Evolutionary conservation across 2,888 invertebrate genomes (phyloP).

Genomic region (Lasius platythorax): DNA sequence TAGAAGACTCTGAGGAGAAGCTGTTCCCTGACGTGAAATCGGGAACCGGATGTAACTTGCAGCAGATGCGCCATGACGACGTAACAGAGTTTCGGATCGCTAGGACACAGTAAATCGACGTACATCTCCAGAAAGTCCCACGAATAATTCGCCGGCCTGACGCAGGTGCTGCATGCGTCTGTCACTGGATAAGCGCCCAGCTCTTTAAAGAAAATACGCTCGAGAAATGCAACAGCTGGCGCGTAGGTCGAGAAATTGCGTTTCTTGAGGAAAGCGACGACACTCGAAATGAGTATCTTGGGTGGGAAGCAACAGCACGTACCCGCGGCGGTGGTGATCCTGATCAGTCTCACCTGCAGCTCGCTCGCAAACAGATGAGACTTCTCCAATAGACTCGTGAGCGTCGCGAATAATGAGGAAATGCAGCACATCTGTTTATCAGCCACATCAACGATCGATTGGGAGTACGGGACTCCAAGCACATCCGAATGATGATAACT

Average conservation of each 20-base stretch:
- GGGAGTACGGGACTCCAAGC: constrained; percentile 86
- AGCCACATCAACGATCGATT: constrained; percentile 81
- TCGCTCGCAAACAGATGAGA: constrained; percentile 85
- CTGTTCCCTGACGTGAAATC: constrained; percentile 87
- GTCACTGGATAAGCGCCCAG: constrained; percentile 86
- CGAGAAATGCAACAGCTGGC: constrained; percentile 87
- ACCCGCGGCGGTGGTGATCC: constrained; percentile 88
- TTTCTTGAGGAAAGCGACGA: constrained; percentile 86
- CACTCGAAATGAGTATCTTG: constrained; percentile 86
- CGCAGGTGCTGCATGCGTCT: constrained; percentile 84
- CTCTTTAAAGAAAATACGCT: constrained; percentile 88
- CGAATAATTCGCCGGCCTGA: constrained; percentile 79
- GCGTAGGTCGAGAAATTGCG: constrained; percentile 77
- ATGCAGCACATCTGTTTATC: constrained; percentile 87
- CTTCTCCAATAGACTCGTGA: constrained; percentile 87
- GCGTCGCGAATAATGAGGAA: constrained; percentile 87
- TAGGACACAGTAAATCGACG: constrained; percentile 87
- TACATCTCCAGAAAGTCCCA: constrained; percentile 89
- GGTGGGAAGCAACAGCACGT: constrained; percentile 90
- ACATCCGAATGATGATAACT: constrained; percentile 89
- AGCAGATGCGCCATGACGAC: constrained; percentile 88
- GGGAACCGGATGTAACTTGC: constrained; percentile 88
- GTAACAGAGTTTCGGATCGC: constrained; percentile 88
- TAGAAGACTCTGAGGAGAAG: constrained; percentile 88
- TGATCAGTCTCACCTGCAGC: constrained; percentile 86